Evolutionary conservation across 2,797 vertebrate genomes (phyloP), one percentile per base, ranked within the genome.

Genomic region (Phaenicophaeus curvirostris): DNA sequence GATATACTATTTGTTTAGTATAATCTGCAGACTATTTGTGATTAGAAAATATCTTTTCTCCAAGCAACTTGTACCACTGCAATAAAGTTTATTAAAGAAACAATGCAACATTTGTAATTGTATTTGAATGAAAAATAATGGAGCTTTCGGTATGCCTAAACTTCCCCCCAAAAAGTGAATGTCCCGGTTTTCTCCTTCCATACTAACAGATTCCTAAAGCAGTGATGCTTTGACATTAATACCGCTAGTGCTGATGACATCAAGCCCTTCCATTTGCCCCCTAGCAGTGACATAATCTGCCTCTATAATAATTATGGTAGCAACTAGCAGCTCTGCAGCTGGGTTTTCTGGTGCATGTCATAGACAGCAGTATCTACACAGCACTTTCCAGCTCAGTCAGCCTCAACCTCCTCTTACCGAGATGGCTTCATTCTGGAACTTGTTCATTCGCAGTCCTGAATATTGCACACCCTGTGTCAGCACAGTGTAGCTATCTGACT

Each of bases 81-180:
- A 92, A 91, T 90, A 90, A 91, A 86, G 27, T 57, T 84, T 28
- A 16, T 72, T 54, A 81, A 65, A 85, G 33, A 92, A 87, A 92
- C 20, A 44, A 77, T 17, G 63, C n/a, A 67, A 41, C 13, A 35
- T 46, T 46, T 80, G 61, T 12, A 61, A 48, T 59, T 84, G 44
- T 48, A 79, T 82, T 50, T 80, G 51, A 41, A 3, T 69, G 55
- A 78, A 93, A 83, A 84, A 13, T 30, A 68, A 48, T 13, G 13
- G 50, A 74, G 16, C 5, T 71, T 41, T 57, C 54, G 15, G 57
- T 57, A 33, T 7, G 4, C 62, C 35, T 48, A 53, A 35, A 68
- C 54, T 55, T 83, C 59, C n/a, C 30, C 77, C 80, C 66, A 24
- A 50, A n/a, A 88, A 71, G 23, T 9, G 39, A 75, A 53, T 7